A percentile compares a stretch with the other conserved stretches of the same genome.
Conservation (phyloP, 1,140 invertebrate genomes). For the Triops cancriformis region DNA sequence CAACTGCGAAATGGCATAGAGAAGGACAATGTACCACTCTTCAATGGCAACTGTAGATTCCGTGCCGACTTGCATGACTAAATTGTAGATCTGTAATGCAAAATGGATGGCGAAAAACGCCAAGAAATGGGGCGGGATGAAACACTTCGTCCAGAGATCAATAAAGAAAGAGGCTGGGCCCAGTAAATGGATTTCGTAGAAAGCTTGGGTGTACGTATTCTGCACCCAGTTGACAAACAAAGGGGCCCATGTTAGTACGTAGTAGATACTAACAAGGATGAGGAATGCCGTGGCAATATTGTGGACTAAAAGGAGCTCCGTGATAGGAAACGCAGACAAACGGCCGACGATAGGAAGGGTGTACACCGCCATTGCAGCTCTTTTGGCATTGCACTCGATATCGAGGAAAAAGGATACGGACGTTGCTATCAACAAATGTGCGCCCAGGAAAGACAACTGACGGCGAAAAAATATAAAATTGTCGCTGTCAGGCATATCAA, state of each 20-base stretch:
- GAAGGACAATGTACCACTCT: conserved; percentile 40
- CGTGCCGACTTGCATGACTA: not conserved
- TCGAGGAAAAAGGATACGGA: conserved; percentile 43
- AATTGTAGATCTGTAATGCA: conserved; percentile 35
- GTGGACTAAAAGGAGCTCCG: conserved; percentile 42
- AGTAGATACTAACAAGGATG: conserved; percentile 43
- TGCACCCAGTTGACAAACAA: conserved; percentile 41
- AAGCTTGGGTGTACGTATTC: conserved; percentile 34
- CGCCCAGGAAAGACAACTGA: conserved; percentile 39
- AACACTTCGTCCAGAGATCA: conserved; percentile 40
- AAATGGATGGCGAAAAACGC: conserved; percentile 45
- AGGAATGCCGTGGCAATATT: conserved; percentile 43
- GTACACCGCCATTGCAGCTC: conserved; percentile 41
- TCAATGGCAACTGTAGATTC: conserved; percentile 29
- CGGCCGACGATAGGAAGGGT: conserved; percentile 44
- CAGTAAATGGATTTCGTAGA: conserved; percentile 35
- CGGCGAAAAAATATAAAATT: conserved; percentile 34
- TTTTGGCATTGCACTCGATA: conserved; percentile 39
- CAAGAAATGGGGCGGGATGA: conserved; percentile 43
- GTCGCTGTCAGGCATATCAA: conserved; percentile 30
- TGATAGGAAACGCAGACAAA: conserved; percentile 40
- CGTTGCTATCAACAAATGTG: conserved; percentile 42
- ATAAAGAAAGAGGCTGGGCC: conserved; percentile 39
- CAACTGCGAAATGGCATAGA: conserved; percentile 43
- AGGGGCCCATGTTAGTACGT: conserved; percentile 39